Evolutionary conservation across 2,797 vertebrate genomes (phyloP).

Genomic region (Tympanoctomys barrerae): DNA sequence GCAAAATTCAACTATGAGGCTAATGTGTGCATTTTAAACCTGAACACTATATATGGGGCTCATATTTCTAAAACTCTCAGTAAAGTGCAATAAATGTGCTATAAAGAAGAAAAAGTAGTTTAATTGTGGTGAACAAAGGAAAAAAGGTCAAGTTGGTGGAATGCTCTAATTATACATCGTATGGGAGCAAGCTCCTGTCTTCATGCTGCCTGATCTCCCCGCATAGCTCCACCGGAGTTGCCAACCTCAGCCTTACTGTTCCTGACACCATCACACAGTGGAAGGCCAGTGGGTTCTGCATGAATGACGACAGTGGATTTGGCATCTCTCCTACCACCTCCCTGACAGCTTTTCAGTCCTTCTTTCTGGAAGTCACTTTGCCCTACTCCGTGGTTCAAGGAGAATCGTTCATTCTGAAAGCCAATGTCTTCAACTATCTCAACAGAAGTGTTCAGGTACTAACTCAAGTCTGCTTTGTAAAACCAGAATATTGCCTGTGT

Average conservation of each 20-base stretch:
- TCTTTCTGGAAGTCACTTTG: conserved; percentile 92
- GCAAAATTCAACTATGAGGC: neutral
- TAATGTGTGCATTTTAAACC: neutral
- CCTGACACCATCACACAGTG: conserved; percentile 94
- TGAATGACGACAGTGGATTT: conserved; percentile 87
- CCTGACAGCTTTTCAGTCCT: conserved; percentile 90
- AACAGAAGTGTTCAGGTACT: conserved; percentile 90
- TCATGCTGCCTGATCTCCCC: neutral
- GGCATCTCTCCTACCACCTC: conserved; percentile 89
- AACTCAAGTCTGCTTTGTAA: neutral
- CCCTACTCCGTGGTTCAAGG: conserved; percentile 92
- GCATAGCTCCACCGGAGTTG: conserved; percentile 82
- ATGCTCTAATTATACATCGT: neutral
- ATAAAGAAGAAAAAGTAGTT: neutral
- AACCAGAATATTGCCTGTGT: neutral
- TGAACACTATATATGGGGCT: neutral
- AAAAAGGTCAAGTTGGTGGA: neutral
- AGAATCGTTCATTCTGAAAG: conserved; percentile 91
- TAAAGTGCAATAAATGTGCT: neutral
- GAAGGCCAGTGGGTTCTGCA: conserved; percentile 92
- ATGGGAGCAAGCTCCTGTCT: neutral
- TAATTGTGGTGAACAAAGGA: neutral
- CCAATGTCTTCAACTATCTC: conserved; percentile 91
- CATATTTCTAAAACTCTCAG: neutral
- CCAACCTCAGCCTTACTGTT: conserved; percentile 79